Evolutionary conservation across 2,113 vertebrate genomes (phyloP).

Genomic region (Halichoerus grypus): DNA sequence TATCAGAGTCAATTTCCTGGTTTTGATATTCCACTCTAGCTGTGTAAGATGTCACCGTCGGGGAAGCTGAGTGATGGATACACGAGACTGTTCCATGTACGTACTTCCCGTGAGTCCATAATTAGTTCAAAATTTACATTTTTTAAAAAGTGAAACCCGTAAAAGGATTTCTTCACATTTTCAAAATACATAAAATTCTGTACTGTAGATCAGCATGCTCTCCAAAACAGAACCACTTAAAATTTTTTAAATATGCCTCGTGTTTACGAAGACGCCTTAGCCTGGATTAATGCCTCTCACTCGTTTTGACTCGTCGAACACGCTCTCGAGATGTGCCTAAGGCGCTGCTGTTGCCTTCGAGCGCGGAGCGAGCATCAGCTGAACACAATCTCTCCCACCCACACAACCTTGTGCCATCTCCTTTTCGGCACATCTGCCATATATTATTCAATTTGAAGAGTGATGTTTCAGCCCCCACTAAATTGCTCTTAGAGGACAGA

Average conservation of each 20-base stretch:
- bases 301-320: neutral
- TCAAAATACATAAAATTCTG: neutral
- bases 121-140: neutral
- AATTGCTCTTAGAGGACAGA: neutral
- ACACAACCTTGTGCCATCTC: neutral
- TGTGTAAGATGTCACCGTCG: neutral
- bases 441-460: neutral
- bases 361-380: neutral
- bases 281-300: neutral
- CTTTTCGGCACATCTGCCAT: neutral
- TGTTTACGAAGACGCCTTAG: neutral
- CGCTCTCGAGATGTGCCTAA: neutral
- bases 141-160: neutral
- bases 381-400: neutral
- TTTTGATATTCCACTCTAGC: neutral
- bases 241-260: neutral
- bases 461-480: neutral
- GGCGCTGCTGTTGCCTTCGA: neutral
- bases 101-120: neutral
- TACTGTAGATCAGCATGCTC: neutral
- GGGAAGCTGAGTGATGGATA: neutral
- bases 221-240: neutral
- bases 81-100: neutral
- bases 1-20: neutral
- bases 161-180: neutral